phyloP scores from a whole-genome alignment of 2,888 invertebrate genomes.

The Oasisia sp. region DNA sequence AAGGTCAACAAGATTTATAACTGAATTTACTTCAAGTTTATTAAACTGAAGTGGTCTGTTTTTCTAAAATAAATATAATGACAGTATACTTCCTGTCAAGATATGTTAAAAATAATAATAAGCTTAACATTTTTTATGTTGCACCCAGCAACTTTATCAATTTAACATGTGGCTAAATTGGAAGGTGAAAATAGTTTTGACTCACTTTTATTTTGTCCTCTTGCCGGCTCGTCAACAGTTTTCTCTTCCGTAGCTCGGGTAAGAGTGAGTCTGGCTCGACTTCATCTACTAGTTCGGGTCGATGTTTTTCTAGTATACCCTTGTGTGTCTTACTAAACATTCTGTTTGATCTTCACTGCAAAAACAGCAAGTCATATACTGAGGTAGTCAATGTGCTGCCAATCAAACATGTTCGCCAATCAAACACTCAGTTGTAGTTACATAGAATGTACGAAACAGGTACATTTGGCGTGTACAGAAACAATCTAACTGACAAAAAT shows the following conservation, averaged over 20 bases:
- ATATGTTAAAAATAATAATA: too few species aligned
- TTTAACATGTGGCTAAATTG: background rate
- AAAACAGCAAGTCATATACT: background rate
- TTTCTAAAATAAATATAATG: too few species aligned
- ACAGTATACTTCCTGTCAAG: too few species aligned
- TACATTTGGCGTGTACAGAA: too few species aligned
- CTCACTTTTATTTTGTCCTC: constrained; percentile 53
- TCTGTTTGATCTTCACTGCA: background rate
- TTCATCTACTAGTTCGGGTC: constrained; percentile 54
- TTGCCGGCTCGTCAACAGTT: constrained; percentile 48
- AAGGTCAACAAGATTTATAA: background rate
- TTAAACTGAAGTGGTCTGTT: too few species aligned
- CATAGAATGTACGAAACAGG: too few species aligned
- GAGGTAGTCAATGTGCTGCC: background rate
- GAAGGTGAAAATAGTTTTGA: background rate
- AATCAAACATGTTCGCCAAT: background rate
- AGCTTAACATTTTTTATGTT: too few species aligned
- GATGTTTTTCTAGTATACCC: constrained; percentile 47
- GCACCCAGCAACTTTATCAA: too few species aligned
- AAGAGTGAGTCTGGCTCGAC: constrained; percentile 52
- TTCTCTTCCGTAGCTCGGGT: constrained; percentile 50
- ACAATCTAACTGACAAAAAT: too few species aligned
- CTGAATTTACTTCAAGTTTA: too few species aligned
- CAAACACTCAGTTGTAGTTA: too few species aligned
- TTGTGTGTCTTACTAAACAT: constrained; percentile 42